Evolutionary conservation across 2,113 vertebrate genomes (phyloP).

Genomic region (Lagopus muta): DNA sequence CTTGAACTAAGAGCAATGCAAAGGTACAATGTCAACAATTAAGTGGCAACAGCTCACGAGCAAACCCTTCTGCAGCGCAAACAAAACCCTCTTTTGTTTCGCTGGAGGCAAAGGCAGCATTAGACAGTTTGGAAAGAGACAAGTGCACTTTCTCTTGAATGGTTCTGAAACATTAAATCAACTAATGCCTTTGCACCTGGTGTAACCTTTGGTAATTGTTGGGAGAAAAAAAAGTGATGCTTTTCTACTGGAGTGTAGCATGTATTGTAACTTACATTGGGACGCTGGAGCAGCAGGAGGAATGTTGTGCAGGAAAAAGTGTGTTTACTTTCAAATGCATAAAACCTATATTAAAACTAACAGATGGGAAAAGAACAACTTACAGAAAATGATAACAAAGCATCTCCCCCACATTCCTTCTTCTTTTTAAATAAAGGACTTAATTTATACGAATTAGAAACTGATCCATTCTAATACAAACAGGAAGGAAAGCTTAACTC

Average conservation of each 20-base stretch:
- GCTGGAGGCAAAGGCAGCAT: slow-evolving; percentile 9
- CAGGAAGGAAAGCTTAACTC: background rate
- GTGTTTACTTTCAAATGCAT: background rate
- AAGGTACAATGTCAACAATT: background rate
- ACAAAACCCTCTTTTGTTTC: background rate
- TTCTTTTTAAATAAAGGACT: too few species aligned
- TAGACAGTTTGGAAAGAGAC: background rate
- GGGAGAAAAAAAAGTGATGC: background rate
- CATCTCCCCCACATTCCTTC: background rate
- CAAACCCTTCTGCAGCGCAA: background rate
- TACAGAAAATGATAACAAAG: background rate
- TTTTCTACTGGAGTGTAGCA: background rate
- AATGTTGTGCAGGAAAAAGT: background rate
- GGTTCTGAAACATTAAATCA: background rate
- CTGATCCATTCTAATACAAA: background rate
- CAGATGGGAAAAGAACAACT: background rate
- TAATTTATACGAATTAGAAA: background rate
- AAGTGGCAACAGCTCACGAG: background rate
- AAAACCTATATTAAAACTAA: background rate
- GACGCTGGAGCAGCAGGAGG: background rate
- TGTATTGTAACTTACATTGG: accelerated
- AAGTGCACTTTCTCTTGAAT: background rate
- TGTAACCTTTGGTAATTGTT: slow-evolving; percentile 9
- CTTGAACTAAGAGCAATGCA: background rate
- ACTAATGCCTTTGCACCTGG: background rate